Evolutionary conservation across 2,113 vertebrate genomes (phyloP), one percentile per base, ranked within the genome.

Genomic region (Harpagus bidentatus): DNA sequence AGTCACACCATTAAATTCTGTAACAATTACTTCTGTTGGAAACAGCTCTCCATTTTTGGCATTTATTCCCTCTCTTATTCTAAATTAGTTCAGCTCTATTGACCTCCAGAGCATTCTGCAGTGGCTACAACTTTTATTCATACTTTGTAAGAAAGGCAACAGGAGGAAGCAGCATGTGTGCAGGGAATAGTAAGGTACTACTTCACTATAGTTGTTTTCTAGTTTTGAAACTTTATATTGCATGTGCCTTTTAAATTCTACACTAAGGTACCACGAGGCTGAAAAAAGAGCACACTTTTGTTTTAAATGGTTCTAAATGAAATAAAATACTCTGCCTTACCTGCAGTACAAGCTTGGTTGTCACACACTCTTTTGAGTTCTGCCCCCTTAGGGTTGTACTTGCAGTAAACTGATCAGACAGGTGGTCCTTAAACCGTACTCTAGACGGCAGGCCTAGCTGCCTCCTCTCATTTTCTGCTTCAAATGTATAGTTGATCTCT

Each of bases 401-500:
- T 81, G 98, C 98, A 6, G 97, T 98, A 10, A 98, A 97, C 93
- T 98, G 97, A 72, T 99, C 99, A 26, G 98, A 96, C 4, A 97
- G 97, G 17, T 96, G 98, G 87, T 97, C 98, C 90, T 86, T 95
- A 97, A 99, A 99, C 43, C 96, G 97, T 25, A 99, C 98, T 97
- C 99, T 98, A 11, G 99, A 98, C 0, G 97, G 97, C 66, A 99
- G 96, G 8, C 98, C 98, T 59, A 98, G 96, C 93, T 98, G 99
- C 90, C 98, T 98, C 95, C 99, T 98, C 70, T 98, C 98, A 3
- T 98, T 98, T 88, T 99, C 99, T 12, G 98, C 98, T 93, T 99
- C 99, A 21, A 99, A 94, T 2, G 94, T 97, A 43, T 98, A 99
- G 70, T 95, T 82, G 93, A 99, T 97, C 19, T 96, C 99, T 99